These are phyloP conservation scores for Lagenorhynchus albirostris DNA, from an alignment of 2,113 vertebrate species.

Conservation along the genomic window DNA sequence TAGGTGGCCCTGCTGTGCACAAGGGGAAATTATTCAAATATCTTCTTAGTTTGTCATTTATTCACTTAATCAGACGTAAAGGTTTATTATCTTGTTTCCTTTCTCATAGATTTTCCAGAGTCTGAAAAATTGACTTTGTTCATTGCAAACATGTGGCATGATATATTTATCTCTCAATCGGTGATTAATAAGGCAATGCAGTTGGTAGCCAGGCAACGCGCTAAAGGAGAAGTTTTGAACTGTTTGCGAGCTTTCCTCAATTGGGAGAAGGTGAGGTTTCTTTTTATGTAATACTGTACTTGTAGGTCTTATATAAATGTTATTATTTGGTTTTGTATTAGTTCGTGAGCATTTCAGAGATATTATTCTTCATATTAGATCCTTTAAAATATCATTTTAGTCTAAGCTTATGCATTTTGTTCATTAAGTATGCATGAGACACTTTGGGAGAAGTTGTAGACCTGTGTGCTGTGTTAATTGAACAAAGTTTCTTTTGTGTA, in stretches of 20 bases:
- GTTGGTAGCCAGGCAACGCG: conserved; percentile 85
- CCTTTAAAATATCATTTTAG: neutral
- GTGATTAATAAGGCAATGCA: conserved; percentile 90
- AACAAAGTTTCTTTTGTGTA: neutral
- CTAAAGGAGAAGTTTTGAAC: conserved; percentile 80
- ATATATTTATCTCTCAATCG: conserved; percentile 84
- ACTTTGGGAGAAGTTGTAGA: neutral
- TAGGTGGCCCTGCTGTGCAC: neutral
- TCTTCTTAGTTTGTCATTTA: neutral
- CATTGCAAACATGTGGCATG: conserved; percentile 90
- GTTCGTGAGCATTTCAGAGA: neutral
- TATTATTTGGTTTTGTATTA: neutral
- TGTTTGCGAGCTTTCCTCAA: conserved; percentile 87
- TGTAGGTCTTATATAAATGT: neutral
- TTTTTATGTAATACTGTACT: neutral
- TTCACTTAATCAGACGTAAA: neutral
- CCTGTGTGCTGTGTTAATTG: neutral
- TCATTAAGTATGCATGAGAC: neutral
- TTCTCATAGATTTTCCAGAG: conserved; percentile 88
- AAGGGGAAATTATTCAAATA: neutral
- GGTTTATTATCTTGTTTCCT: neutral
- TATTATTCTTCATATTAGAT: neutral
- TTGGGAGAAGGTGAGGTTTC: conserved; percentile 90
- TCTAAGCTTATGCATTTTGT: neutral
- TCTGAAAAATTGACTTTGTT: conserved; percentile 91